Percentiles rank a stretch among this genome's conserved stretches.
phyloP scores from a whole-genome alignment of 2,797 vertebrate species.

The Pipistrellus kuhlii region DNA sequence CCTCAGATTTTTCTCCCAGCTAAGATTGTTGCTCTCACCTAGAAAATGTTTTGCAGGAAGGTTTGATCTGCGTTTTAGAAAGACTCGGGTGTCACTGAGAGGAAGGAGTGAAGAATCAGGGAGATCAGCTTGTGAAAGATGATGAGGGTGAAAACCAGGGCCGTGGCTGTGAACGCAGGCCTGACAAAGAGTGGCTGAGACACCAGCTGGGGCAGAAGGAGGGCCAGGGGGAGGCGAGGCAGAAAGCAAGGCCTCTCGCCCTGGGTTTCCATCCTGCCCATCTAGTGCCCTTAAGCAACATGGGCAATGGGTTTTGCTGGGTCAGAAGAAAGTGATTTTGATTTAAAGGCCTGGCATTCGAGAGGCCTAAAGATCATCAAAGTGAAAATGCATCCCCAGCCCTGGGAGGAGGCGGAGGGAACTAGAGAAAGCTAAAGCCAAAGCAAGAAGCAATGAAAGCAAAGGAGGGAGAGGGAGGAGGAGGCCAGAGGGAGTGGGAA shows the following conservation, averaged over 20 bases:
- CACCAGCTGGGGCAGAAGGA: neutral
- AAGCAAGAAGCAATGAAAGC: neutral
- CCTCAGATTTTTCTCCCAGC: neutral
- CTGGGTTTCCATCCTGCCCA: neutral
- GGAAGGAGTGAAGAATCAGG: neutral
- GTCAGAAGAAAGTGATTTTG: neutral
- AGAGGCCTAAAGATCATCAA: neutral
- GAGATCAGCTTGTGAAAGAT: neutral
- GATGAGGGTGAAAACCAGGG: neutral
- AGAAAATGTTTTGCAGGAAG: neutral
- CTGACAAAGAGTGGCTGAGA: neutral
- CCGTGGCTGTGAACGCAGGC: neutral
- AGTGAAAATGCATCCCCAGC: neutral
- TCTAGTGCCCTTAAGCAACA: neutral
- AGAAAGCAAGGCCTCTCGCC: neutral
- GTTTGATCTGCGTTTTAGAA: neutral
- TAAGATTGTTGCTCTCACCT: neutral
- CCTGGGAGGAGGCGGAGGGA: neutral
- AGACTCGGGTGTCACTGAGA: neutral
- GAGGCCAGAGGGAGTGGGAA: neutral
- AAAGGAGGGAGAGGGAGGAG: neutral
- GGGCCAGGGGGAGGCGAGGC: accelerated
- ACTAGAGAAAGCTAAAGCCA: neutral
- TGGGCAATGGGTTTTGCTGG: neutral
- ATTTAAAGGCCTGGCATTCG: neutral